Evolutionary conservation across 1,140 invertebrate genomes (phyloP), one percentile per base, ranked within the genome.

Genomic region (Brachionus asplanchnoidis): DNA sequence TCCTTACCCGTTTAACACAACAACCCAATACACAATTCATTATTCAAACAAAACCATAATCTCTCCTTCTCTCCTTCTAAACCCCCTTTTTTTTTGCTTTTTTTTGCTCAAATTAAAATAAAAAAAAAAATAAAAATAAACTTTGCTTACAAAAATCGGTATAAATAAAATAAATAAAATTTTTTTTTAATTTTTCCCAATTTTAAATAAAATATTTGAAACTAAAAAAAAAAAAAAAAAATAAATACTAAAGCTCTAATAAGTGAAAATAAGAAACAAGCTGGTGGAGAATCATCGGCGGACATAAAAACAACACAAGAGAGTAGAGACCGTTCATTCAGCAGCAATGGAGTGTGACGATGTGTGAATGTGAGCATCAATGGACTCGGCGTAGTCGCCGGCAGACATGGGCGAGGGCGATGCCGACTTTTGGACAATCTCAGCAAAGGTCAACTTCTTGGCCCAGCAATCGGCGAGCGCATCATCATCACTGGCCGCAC

Each of bases 381-480:
- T 60, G 17, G 53, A 20, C 8, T 60, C 53, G 20, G n/a, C 8
- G 8, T 40, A 5, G 40, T 73, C 42, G 17, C n/a, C 53, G 11
- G 73, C 50, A 7, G 73, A 44, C 9, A 44, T 50, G 1, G 73
- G 44, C 8, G 73, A 77, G 3, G 17, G 23, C n/a, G 73, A 77
- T 8, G 42, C 73, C 0, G 73, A 20, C 26, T 77, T 77, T 50
- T 77, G 73, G 28, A 77, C 73, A 50, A 77, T 77, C 42, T 77
- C 73, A 1, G 73, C 73, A 77, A 77, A 77, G 14, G 73, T 77
- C 14, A 77, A 14, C 26, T 77, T 77, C 8, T 77, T 77, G 12
- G n/a, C 32, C 73, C 73, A 77, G n/a, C 73, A 50, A n/a, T 8
- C 50, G 23, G 8, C 42, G 1, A 77, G 42, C 23, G 26, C 23